Evolutionary conservation across 2,797 vertebrate genomes (phyloP), one percentile per base, ranked within the genome.

Genomic region (Ambastaia sidthimunki): DNA sequence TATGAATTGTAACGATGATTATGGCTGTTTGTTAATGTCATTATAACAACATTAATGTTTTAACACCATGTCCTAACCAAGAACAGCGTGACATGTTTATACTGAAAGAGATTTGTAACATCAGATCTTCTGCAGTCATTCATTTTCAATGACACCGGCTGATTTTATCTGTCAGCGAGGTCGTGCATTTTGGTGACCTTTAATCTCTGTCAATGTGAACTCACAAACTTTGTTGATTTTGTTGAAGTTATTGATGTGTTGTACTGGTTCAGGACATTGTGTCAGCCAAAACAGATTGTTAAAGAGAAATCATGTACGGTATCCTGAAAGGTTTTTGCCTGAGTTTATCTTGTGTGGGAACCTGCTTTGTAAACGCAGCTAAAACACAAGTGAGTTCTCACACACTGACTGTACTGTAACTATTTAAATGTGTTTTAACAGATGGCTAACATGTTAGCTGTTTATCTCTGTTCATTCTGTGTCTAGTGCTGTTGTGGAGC

Each of bases 331-430:
- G 86, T 86, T 68, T 7, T 87, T 90, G 77, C 85, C 76, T 75
- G 88, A 89, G 87, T 41, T 41, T 55, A 78, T 84, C 84, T 88
- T 79, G 66, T 73, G 71, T 85, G 87, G 90, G 86, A 85, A 88
- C 80, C 88, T 60, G 48, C 83, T 34, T 21, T 82, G 79, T 78
- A 84, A 87, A 83, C 83, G 84, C 82, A 80, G 82, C 41, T 77
- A 76, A n/a, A 72, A 81, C 78, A 71, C 11, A 76, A 87, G 81
- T 15, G 10, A 47, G 82, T 28, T 78, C 74, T 87, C 74, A 71
- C 80, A 77, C 78, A 72, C 67, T 66, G 73, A 70, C 55, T 59
- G 15, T 82, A 75, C 62, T 54, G 74, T 85, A 73, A 79, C 76
- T 82, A 70, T 87, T 86, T 86, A 82, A 86, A 76, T 60, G 78